A percentile compares a stretch with the other conserved stretches of the same genome.
phyloP scores from a whole-genome alignment of 2,113 vertebrate genomes.

The Apeltes quadracus region DNA sequence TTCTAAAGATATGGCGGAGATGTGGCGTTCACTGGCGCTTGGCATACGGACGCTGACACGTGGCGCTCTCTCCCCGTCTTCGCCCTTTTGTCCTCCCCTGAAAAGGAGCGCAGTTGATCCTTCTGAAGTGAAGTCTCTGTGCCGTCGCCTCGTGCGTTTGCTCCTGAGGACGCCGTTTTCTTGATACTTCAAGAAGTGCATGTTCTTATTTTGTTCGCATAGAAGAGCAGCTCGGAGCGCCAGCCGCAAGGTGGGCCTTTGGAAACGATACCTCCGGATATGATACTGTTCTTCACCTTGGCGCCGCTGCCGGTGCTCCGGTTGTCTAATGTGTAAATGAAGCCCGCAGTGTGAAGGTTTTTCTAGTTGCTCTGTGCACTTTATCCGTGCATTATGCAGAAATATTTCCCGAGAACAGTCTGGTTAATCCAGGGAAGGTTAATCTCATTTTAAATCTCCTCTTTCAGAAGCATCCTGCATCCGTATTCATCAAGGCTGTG shows the following conservation, averaged over 20 bases:
- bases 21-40: conserved; percentile 9
- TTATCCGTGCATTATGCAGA: not conserved
- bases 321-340: conserved; percentile 35
- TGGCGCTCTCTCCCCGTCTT: conserved; percentile 1
- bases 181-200: not conserved
- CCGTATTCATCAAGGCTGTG: not conserved
- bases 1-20: conserved; percentile 21
- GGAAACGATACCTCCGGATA: conserved; percentile 18
- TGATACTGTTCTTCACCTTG: conserved; percentile 22
- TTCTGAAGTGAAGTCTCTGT: not conserved
- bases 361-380: conserved; percentile 15
- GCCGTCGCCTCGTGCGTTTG: not conserved
- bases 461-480: not conserved
- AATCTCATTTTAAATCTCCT: not conserved
- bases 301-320: not conserved
- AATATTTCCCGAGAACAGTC: conserved; percentile 15
- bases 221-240: not conserved
- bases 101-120: not conserved
- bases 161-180: conserved; percentile 2
- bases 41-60: not conserved
- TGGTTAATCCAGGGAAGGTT: not conserved
- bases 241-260: conserved; percentile 13
- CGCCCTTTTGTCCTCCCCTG: conserved; percentile 4
- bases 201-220: conserved; percentile 11
- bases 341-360: conserved; percentile 14